A percentile compares a stretch with the other conserved stretches of the same genome.
Evolutionary conservation across 2,797 vertebrate genomes (phyloP).

Genomic region (Natrix natrix): DNA sequence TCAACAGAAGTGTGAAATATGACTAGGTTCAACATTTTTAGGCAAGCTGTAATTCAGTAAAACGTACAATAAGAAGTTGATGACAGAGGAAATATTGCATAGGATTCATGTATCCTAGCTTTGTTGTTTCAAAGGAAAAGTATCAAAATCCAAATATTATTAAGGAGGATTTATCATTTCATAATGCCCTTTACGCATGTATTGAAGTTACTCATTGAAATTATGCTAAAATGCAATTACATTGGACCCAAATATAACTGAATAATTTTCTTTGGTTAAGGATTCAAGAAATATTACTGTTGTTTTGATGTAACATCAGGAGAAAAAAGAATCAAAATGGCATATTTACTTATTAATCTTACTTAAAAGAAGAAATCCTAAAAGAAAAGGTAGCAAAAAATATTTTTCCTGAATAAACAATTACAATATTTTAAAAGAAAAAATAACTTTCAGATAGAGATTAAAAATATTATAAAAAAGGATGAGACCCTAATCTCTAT

Average conservation of each 20-base stretch:
- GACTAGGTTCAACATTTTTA: slow-evolving; percentile 42
- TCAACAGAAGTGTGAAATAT: slow-evolving; percentile 36
- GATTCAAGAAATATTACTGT: not conserved
- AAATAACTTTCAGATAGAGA: not conserved
- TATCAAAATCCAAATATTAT: not conserved
- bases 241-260: not conserved
- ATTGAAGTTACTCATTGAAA: not conserved
- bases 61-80: slow-evolving; percentile 31
- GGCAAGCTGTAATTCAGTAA: slow-evolving; percentile 50
- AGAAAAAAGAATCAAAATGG: not conserved
- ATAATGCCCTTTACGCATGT: not conserved
- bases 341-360: not conserved
- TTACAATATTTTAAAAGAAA: not conserved
- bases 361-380: not conserved
- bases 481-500: not conserved
- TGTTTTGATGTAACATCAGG: not conserved
- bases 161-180: not conserved
- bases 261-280: not conserved
- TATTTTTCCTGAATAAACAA: not conserved
- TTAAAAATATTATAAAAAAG: not conserved
- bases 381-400: not conserved
- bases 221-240: not conserved
- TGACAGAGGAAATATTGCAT: slow-evolving; percentile 32
- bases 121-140: not conserved
- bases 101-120: not conserved